These are phyloP conservation scores for Druon quercuslanigerum DNA, from an alignment of 1,140 invertebrate genomes.

Conservation along the genomic window DNA sequence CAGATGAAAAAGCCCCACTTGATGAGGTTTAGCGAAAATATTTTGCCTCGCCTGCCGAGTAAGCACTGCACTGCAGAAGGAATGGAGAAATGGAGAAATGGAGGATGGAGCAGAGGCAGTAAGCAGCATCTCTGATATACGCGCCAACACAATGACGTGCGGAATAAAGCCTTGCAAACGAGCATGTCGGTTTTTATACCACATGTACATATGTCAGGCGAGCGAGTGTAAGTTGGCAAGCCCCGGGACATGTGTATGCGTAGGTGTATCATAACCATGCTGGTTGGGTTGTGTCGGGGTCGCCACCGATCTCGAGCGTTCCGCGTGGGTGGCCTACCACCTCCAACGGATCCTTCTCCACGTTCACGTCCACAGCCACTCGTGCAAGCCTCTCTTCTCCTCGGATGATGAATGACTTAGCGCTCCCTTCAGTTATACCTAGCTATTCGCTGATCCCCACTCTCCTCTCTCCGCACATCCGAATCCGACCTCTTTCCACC, in stretches of 20 bases:
- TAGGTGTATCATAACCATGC: slow-evolving; percentile 37
- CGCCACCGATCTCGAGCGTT: slow-evolving; percentile 49
- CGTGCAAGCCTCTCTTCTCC: slow-evolving; percentile 38
- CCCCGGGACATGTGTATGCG: background rate
- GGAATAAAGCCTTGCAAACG: slow-evolving; percentile 26
- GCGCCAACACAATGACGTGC: slow-evolving; percentile 14
- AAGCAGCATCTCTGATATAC: background rate
- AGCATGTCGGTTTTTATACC: slow-evolving; percentile 26
- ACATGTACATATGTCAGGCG: slow-evolving; percentile 2
- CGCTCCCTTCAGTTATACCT: slow-evolving; percentile 1
- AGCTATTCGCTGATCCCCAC: slow-evolving; percentile 6
- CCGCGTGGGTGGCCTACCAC: slow-evolving; percentile 48
- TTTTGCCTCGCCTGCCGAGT: too few relatives aligned
- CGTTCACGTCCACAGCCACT: slow-evolving; percentile 32
- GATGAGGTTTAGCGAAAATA: too few relatives aligned
- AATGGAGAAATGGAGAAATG: too few relatives aligned
- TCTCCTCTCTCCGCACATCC: background rate
- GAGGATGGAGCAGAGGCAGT: background rate
- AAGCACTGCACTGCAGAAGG: too few relatives aligned
- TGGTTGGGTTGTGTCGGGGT: slow-evolving; percentile 5
- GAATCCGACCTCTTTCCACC: background rate
- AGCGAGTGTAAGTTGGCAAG: background rate
- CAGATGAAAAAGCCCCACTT: too few relatives aligned
- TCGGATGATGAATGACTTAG: slow-evolving; percentile 45
- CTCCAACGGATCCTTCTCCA: slow-evolving; percentile 38